Evolutionary conservation across 1,140 invertebrate genomes (phyloP).

Genomic region (Zaprionus kolodkinae): DNA sequence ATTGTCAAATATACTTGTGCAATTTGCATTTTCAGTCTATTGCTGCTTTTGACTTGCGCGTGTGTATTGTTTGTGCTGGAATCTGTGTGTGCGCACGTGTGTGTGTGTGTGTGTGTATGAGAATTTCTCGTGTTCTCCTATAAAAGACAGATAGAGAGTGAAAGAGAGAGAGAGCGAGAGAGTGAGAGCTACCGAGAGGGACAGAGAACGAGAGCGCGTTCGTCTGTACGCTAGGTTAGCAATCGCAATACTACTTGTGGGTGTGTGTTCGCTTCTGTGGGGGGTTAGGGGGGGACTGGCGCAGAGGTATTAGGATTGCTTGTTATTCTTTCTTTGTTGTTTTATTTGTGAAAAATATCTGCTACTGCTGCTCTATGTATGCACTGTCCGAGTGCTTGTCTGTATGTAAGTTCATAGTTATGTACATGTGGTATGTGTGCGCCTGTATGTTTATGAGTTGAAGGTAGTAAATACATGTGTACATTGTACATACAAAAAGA

Average conservation of each 20-base stretch:
- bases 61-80: slow-evolving; percentile 55
- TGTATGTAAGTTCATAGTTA: slow-evolving; percentile 15
- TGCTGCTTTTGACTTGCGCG: slow-evolving; percentile 17
- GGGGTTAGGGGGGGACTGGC: slow-evolving; percentile 10
- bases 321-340: slow-evolving; percentile 78
- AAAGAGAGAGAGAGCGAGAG: too few relatives aligned
- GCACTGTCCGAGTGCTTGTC: slow-evolving; percentile 48
- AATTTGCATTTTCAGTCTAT: slow-evolving; percentile 37
- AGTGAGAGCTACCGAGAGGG: slow-evolving; percentile 9
- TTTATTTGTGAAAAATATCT: slow-evolving; percentile 75
- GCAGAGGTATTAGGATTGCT: slow-evolving; percentile 66
- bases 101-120: slow-evolving; percentile 33
- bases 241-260: slow-evolving; percentile 49
- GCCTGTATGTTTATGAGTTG: slow-evolving; percentile 44
- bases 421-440: slow-evolving; percentile 31
- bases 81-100: slow-evolving; percentile 23
- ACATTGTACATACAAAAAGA: slow-evolving; percentile 42
- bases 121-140: slow-evolving; percentile 42
- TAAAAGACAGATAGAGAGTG: slow-evolving; percentile 17
- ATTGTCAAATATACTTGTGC: slow-evolving; percentile 60
- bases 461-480: slow-evolving; percentile 65
- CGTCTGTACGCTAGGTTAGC: slow-evolving; percentile 39
- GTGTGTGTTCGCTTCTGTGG: slow-evolving; percentile 33
- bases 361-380: slow-evolving; percentile 55
- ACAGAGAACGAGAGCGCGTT: slow-evolving; percentile 14